These are phyloP conservation scores for Mirza zaza DNA, from an alignment of 2,113 vertebrate species.

Conservation along the genomic window DNA sequence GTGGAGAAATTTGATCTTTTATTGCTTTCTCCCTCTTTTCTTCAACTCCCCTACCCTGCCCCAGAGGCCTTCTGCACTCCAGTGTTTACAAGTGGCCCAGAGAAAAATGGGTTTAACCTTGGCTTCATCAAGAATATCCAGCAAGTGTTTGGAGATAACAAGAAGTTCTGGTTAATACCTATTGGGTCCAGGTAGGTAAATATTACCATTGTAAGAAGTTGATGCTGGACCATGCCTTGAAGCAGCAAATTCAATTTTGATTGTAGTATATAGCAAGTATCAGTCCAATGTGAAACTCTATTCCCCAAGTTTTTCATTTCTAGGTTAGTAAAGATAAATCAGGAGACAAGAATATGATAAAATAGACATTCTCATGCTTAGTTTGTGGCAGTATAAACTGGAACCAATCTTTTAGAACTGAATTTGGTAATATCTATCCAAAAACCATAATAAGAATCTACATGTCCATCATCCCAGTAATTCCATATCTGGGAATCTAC, in stretches of 20 bases:
- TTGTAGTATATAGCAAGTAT: not conserved
- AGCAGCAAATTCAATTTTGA: slow-evolving; percentile 40
- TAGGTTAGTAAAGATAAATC: slow-evolving; percentile 24
- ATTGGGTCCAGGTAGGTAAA: slow-evolving; percentile 91
- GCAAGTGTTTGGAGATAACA: slow-evolving; percentile 96
- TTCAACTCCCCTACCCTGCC: slow-evolving; percentile 23
- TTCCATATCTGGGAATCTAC: slow-evolving; percentile 8
- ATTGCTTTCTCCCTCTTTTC: slow-evolving; percentile 7
- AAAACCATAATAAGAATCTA: not conserved
- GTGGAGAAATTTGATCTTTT: slow-evolving; percentile 52
- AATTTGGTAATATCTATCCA: slow-evolving; percentile 2
- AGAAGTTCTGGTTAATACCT: slow-evolving; percentile 94
- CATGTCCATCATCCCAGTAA: not conserved
- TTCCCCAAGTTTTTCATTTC: slow-evolving; percentile 14
- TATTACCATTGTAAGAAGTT: slow-evolving; percentile 25
- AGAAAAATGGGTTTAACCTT: slow-evolving; percentile 96
- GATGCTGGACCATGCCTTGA: not conserved
- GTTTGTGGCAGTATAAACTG: not conserved
- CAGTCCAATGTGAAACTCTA: not conserved
- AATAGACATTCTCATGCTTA: slow-evolving; percentile 9
- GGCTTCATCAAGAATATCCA: slow-evolving; percentile 91
- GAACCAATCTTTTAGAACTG: slow-evolving; percentile 1
- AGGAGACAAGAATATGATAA: not conserved
- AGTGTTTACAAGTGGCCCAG: slow-evolving; percentile 92
- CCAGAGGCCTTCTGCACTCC: slow-evolving; percentile 97